A percentile compares a stretch with the other conserved stretches of the same genome.
Evolutionary conservation across 2,113 vertebrate genomes (phyloP).

Genomic region (Ceyx margarethae): DNA sequence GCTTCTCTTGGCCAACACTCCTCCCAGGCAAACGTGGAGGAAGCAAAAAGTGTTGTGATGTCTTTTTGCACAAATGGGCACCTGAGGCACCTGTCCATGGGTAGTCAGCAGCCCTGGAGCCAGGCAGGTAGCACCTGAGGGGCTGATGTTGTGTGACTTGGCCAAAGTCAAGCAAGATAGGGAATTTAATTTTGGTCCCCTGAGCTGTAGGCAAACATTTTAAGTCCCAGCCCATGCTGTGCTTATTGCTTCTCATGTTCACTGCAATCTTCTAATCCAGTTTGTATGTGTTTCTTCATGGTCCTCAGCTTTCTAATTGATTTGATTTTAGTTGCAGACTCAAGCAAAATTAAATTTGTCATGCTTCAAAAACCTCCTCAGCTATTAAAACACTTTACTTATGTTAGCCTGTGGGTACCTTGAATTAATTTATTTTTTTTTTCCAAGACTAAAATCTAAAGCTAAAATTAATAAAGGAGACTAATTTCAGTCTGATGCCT

Average conservation of each 20-base stretch:
- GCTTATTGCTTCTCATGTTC: not conserved
- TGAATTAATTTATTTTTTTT: not conserved
- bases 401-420: not conserved
- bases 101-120: not conserved
- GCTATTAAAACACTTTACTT: not conserved
- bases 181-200: not conserved
- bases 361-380: not conserved
- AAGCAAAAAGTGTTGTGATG: not conserved
- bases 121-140: not conserved
- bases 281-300: not conserved
- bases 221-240: not conserved
- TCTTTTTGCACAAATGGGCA: not conserved
- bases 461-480: not conserved
- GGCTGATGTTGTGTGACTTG: not conserved
- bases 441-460: not conserved
- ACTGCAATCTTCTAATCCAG: not conserved
- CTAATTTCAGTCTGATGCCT: not conserved
- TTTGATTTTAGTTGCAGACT: not conserved
- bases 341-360: not conserved
- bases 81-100: not conserved
- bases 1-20: not conserved
- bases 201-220: not conserved
- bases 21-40: not conserved
- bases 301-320: not conserved
- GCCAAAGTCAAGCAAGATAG: not conserved